Conservation (phyloP, 2,888 invertebrate species). For the Selenia dentaria region DNA sequence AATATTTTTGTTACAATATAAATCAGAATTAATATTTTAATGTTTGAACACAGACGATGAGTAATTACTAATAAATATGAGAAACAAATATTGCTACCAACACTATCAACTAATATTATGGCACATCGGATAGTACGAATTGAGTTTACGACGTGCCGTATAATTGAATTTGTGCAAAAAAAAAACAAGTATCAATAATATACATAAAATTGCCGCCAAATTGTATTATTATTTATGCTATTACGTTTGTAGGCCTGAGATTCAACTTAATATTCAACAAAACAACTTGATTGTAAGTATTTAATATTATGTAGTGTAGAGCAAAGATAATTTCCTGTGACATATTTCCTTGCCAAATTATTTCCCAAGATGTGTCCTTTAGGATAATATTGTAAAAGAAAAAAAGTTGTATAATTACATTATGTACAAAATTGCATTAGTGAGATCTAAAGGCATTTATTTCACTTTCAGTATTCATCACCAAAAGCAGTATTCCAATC, state of each 20-base stretch:
- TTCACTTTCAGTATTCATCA: slow-evolving; percentile 63
- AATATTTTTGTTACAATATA: not conserved
- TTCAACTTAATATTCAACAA: slow-evolving; percentile 2
- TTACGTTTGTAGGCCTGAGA: slow-evolving; percentile 10
- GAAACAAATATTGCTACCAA: not conserved
- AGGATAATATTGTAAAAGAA: slow-evolving; percentile 39
- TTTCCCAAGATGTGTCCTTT: slow-evolving; percentile 4
- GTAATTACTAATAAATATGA: not conserved
- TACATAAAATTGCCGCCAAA: too few relatives aligned
- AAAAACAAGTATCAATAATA: too few relatives aligned
- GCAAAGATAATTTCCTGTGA: too few relatives aligned
- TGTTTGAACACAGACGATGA: too few relatives aligned
- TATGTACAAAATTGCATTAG: slow-evolving; percentile 75
- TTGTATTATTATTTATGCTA: too few relatives aligned
- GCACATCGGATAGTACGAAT: slow-evolving; percentile 1
- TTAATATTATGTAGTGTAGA: too few relatives aligned
- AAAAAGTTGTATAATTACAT: slow-evolving; percentile 68
- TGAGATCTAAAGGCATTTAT: slow-evolving; percentile 66
- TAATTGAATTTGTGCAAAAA: too few relatives aligned
- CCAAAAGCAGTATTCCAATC: slow-evolving; percentile 34
- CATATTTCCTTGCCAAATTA: not conserved
- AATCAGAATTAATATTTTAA: too few relatives aligned
- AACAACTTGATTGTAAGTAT: too few relatives aligned
- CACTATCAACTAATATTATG: not conserved
- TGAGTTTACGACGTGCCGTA: slow-evolving; percentile 2